Base-by-base conservation (phyloP, 2,113 vertebrate genomes). In the Chloebia gouldiae region DNA sequence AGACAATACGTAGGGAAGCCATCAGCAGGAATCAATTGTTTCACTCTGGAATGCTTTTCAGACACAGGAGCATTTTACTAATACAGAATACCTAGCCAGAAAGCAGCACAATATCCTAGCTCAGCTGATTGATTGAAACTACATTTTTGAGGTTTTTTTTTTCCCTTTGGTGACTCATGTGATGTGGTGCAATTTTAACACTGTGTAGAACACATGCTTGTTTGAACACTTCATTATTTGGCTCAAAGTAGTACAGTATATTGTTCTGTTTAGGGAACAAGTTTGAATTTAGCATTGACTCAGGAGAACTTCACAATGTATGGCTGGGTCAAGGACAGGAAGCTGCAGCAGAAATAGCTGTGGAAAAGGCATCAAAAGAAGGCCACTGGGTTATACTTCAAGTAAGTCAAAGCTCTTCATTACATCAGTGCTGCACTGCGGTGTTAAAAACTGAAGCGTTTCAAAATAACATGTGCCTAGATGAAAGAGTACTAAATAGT, bases 371-470 rank as follows among this genome's bases (percentile, higher is more conserved):
- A 96, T 98, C 99, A 94, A 98, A 98, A 98, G 98, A 98, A 97
- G 99, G 98, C 81, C 98, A 99, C 94, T 98, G 98, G 98, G 98
- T 99, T 97, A 98, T 98, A 95, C 95, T 99, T 97, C 98, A 99
- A 98, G 98, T 98, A 97, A 97, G 94, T 83, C 81, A 82, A 92
- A 95, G 91, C 92, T 95, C 95, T 97, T 97, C 82, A 64, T 97
- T 97, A 94, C 96, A 97, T 94, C 96, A 96, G 97, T 64, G 78
- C 95, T 92, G 92, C 95, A 92, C 37, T 96, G 94, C 90, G 49
- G 92, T 86, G 90, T 82, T 94, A 95, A 97, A 98, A 97, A 96
- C 92, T 61, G 95, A 95, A 96, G 96, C 86, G 86, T 97, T 98
- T 96, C 95, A 96, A 97, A 94, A 95, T 97, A 97, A 97, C 96